A percentile compares a stretch with the other conserved stretches of the same genome.
Conservation (phyloP, 2,888 invertebrate species). For the Caenorhabditis doughertyi region DNA sequence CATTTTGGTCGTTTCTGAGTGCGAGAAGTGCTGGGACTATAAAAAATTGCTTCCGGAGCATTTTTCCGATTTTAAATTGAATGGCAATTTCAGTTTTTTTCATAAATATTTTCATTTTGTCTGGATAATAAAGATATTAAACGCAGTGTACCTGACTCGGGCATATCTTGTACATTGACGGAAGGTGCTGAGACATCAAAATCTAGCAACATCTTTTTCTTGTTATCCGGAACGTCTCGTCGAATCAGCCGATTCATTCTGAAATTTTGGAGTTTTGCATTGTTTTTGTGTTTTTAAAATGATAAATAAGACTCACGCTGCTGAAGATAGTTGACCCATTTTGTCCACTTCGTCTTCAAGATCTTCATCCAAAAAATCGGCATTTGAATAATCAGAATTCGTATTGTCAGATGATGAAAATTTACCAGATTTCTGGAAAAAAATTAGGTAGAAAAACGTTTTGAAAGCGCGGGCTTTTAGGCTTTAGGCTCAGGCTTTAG, state of each 20-base stretch:
- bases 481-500: no score
- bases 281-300: background rate
- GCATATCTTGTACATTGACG: slow-evolving; percentile 72
- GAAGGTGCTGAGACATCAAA: slow-evolving; percentile 70
- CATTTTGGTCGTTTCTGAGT: no score
- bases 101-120: no score
- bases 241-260: slow-evolving; percentile 59
- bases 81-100: no score
- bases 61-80: no score
- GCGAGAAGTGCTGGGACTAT: no score
- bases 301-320: slow-evolving; percentile 6
- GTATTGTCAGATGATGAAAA: slow-evolving; percentile 1
- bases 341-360: slow-evolving; percentile 37
- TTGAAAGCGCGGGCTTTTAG: no score
- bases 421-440: slow-evolving; percentile 15
- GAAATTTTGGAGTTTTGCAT: no score
- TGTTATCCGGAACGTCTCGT: slow-evolving; percentile 13
- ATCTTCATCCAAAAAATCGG: slow-evolving; percentile 47
- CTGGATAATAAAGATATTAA: no score
- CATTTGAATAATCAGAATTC: slow-evolving; percentile 14
- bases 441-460: no score
- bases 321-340: slow-evolving; percentile 24
- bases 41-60: no score
- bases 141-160: slow-evolving; percentile 59
- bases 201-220: slow-evolving; percentile 46